These are phyloP conservation scores for Acrobeloides nanus DNA, from an alignment of 2,888 invertebrate genomes.

Conservation along the genomic window DNA sequence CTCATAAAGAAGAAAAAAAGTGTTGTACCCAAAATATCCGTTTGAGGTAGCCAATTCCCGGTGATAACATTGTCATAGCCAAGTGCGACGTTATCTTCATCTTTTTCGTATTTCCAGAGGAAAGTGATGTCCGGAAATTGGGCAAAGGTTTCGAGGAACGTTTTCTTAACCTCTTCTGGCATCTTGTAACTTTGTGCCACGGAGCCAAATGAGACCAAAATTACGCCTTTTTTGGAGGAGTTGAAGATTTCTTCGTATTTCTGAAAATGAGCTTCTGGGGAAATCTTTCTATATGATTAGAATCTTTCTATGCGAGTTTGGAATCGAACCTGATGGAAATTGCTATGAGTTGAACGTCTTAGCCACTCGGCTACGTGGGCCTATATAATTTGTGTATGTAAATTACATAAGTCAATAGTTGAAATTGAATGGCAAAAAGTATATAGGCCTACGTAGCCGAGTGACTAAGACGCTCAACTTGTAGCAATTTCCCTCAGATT, in stretches of 20 bases:
- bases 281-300: no score
- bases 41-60: slow-evolving; percentile 54
- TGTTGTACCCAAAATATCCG: slow-evolving; percentile 49
- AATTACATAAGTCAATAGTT: no score
- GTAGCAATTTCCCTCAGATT: no score
- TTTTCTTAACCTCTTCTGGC: slow-evolving; percentile 8
- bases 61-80: slow-evolving; percentile 37
- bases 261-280: neutral
- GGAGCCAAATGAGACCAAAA: slow-evolving; percentile 17
- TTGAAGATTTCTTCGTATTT: slow-evolving; percentile 8
- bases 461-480: no score
- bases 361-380: no score
- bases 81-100: slow-evolving; percentile 11
- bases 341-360: no score
- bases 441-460: no score
- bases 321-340: no score
- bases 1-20: no score
- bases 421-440: no score
- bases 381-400: no score
- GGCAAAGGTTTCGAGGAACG: slow-evolving; percentile 12
- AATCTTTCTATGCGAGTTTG: no score
- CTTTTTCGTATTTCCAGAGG: slow-evolving; percentile 35
- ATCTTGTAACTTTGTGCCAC: slow-evolving; percentile 9
- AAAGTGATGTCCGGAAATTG: slow-evolving; percentile 34
- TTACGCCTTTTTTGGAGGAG: slow-evolving; percentile 11